phyloP scores from a whole-genome alignment of 2,888 invertebrate genomes.

The Acleris emargana region DNA sequence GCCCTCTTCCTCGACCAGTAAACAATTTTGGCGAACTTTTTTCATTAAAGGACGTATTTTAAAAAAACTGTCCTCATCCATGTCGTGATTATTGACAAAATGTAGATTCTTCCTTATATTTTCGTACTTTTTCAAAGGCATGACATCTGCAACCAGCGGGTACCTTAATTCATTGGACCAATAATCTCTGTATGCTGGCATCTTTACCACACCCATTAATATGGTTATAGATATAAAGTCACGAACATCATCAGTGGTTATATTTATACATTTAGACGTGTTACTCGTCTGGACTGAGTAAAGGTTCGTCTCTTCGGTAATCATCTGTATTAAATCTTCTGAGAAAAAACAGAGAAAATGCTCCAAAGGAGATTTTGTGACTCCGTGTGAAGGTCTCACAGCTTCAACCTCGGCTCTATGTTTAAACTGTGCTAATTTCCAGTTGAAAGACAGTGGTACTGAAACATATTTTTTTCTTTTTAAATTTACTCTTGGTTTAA shows the following conservation, averaged over 20 bases:
- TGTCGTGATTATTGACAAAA: background rate
- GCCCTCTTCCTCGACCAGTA: constrained; percentile 11
- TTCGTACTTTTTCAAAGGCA: constrained; percentile 1
- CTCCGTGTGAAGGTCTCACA: background rate
- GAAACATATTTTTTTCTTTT: background rate
- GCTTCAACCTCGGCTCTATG: constrained; percentile 2
- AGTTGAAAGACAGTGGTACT: constrained; percentile 5
- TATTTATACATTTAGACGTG: too few relatives aligned
- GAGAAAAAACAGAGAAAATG: constrained; percentile 4
- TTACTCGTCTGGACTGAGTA: too few relatives aligned
- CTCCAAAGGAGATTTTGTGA: constrained; percentile 4
- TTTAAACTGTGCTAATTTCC: constrained; percentile 5
- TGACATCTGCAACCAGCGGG: background rate
- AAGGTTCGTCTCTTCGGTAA: background rate
- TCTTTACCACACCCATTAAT: constrained; percentile 13
- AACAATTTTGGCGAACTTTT: constrained; percentile 17
- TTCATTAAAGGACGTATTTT: constrained; percentile 17
- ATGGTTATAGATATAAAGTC: constrained; percentile 17
- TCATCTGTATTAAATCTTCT: constrained; percentile 5
- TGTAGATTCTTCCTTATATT: constrained; percentile 3
- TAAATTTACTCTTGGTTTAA: background rate
- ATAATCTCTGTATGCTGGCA: constrained; percentile 19
- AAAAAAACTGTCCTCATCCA: constrained; percentile 10
- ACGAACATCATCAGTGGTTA: constrained; percentile 11
- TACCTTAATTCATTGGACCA: constrained; percentile 10